Conservation (phyloP, 2,797 vertebrate species). For the Geotria australis region DNA sequence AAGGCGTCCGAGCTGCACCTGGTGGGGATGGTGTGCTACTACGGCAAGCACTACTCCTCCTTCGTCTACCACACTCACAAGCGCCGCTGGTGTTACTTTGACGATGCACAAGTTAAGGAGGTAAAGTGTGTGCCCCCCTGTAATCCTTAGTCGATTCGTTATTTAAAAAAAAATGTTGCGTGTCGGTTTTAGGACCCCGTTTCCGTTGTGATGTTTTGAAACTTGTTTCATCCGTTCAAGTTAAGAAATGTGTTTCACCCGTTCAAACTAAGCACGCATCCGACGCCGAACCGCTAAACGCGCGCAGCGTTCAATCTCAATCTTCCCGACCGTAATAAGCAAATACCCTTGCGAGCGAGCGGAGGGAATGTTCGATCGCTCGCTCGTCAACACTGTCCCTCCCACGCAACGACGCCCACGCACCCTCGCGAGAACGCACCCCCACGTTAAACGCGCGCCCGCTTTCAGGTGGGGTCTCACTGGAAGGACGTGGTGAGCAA, state of each 20-base stretch:
- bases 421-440: too few species aligned
- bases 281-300: too few species aligned
- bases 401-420: too few species aligned
- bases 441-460: too few species aligned
- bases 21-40: conserved; percentile 87
- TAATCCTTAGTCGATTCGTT: background rate
- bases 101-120: conserved; percentile 96
- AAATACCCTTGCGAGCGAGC: too few species aligned
- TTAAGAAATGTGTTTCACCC: too few species aligned
- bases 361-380: too few species aligned
- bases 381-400: too few species aligned
- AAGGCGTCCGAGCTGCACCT: conserved; percentile 55
- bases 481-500: conserved; percentile 89
- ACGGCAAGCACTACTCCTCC: conserved; percentile 78
- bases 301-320: too few species aligned
- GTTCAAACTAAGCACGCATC: too few species aligned
- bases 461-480: conserved; percentile 35
- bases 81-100: conserved; percentile 86
- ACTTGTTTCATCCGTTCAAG: too few species aligned
- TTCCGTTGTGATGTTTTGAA: background rate
- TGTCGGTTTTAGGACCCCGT: background rate
- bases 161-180: background rate
- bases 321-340: too few species aligned
- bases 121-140: conserved; percentile 10
- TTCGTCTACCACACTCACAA: conserved; percentile 83